phyloP scores from a whole-genome alignment of 37 sponge, comb jelly and placozoan genomes.

The Halichondria panicea region DNA sequence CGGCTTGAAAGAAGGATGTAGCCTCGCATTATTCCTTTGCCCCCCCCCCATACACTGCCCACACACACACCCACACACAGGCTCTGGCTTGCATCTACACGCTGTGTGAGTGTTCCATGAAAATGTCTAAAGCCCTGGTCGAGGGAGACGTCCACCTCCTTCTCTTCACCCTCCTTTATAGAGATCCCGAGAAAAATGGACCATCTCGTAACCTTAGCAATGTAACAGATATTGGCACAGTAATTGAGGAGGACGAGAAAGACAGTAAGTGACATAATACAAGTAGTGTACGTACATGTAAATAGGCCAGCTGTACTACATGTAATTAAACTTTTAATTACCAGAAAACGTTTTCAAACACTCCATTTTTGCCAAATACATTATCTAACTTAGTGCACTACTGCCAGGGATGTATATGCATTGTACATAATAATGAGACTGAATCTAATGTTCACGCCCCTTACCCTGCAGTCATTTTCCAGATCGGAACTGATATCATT shows the following conservation, averaged over 20 bases:
- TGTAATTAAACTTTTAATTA: too few relatives aligned
- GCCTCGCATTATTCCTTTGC: not conserved
- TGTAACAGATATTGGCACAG: too few relatives aligned
- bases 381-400: too few relatives aligned
- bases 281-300: too few relatives aligned
- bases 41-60: not conserved
- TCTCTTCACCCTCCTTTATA: slow-evolving; percentile 30
- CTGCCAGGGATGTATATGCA: too few relatives aligned
- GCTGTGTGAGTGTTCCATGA: slow-evolving; percentile 18
- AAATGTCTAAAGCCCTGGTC: slow-evolving; percentile 45
- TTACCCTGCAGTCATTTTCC: slow-evolving; percentile 35
- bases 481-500: slow-evolving; percentile 58
- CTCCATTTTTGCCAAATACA: too few relatives aligned
- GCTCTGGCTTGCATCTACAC: slow-evolving; percentile 19
- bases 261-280: slow-evolving; percentile 28
- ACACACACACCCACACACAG: slow-evolving; percentile 12
- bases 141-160: slow-evolving; percentile 36
- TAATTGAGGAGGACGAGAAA: slow-evolving; percentile 11
- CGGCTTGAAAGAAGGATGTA: too few relatives aligned
- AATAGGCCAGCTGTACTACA: too few relatives aligned
- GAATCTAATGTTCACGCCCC: too few relatives aligned
- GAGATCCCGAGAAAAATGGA: not conserved
- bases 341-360: too few relatives aligned
- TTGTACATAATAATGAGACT: too few relatives aligned
- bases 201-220: too few relatives aligned